phyloP scores from a whole-genome alignment of 2,888 invertebrate species.

The Timema podura region DNA sequence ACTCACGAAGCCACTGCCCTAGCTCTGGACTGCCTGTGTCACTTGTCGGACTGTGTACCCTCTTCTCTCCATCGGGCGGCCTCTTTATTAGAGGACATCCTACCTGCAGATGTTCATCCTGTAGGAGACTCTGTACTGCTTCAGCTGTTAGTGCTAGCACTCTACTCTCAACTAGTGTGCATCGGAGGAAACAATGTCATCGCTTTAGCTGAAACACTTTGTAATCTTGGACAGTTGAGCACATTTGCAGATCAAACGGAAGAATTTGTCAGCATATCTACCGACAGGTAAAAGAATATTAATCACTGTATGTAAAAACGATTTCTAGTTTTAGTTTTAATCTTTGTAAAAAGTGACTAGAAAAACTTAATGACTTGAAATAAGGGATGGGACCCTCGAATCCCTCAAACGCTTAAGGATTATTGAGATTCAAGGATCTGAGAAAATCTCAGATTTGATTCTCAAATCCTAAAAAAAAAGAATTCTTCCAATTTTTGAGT shows the following conservation, averaged over 20 bases:
- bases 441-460: too few species aligned
- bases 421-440: too few species aligned
- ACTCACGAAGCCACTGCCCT: constrained; percentile 52
- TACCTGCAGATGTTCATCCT: constrained; percentile 67
- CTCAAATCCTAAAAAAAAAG: too few species aligned
- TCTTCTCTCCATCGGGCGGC: constrained; percentile 52
- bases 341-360: too few species aligned
- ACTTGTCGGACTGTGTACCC: constrained; percentile 65
- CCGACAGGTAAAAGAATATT: constrained; percentile 39
- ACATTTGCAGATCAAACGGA: constrained; percentile 73
- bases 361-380: too few species aligned
- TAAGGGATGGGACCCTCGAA: too few species aligned
- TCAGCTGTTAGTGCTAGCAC: constrained; percentile 64
- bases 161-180: constrained; percentile 60
- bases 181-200: constrained; percentile 46
- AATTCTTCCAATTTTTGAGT: too few species aligned
- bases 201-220: constrained; percentile 73
- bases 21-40: constrained; percentile 63
- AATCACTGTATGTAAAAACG: too few species aligned
- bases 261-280: constrained; percentile 50
- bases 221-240: constrained; percentile 74
- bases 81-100: constrained; percentile 58
- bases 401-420: too few species aligned
- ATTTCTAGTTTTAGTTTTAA: too few species aligned
- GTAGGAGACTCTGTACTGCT: constrained; percentile 66